Evolutionary conservation across 37 sponge, comb jelly and placozoan genomes (phyloP).

Genomic region (Amphimedon queenslandica): DNA sequence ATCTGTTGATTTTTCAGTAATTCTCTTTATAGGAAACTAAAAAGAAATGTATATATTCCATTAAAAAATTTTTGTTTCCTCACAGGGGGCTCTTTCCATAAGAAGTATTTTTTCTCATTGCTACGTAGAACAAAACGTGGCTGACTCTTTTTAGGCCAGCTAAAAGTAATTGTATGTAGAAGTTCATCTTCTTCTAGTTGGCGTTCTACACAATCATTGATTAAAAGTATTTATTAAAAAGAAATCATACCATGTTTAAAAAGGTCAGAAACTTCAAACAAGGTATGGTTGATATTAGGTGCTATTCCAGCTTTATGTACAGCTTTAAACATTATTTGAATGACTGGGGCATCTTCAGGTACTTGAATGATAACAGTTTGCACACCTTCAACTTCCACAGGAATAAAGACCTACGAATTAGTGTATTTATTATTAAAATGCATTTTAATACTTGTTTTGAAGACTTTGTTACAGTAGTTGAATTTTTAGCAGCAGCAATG

Average conservation of each 20-base stretch:
- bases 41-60: neutral
- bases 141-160: constrained; percentile 49
- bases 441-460: no score
- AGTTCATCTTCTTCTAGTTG: constrained; percentile 61
- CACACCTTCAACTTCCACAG: constrained; percentile 14
- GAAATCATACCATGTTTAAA: constrained; percentile 38
- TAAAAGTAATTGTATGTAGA: constrained; percentile 18
- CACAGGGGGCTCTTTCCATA: constrained; percentile 59
- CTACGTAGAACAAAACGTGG: neutral
- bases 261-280: constrained; percentile 47
- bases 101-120: constrained; percentile 27
- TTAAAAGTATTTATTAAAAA: neutral
- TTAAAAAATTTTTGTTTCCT: constrained; percentile 3
- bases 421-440: neutral
- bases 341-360: constrained; percentile 45
- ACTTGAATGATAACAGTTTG: constrained; percentile 21
- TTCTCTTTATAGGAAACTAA: constrained; percentile 4
- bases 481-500: no score
- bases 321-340: constrained; percentile 39
- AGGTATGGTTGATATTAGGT: constrained; percentile 15
- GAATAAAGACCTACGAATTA: constrained; percentile 23
- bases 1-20: neutral
- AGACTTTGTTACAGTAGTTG: no score
- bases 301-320: constrained; percentile 16
- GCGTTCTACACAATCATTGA: constrained; percentile 30